Base-by-base conservation (phyloP, 2,888 invertebrate genomes). In the Nesidiocoris tenuis region DNA sequence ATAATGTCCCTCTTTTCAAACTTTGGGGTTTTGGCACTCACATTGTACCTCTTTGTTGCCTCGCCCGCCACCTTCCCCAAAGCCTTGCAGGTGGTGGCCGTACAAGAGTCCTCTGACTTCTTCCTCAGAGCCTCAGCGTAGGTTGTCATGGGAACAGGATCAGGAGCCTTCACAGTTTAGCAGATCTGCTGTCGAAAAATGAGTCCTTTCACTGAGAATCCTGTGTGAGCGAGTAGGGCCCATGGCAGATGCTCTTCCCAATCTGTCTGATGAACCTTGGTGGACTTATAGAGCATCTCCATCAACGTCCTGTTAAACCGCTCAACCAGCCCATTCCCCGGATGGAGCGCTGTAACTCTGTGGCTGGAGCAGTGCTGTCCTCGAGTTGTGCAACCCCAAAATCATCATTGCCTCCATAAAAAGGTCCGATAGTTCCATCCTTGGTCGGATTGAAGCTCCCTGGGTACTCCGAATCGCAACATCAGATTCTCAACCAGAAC, bases 401-500 rank as follows among this genome's bases (percentile, higher is more conserved):
- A 79, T 23, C 12, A 76, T 56, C 24, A 79, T 75, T 54, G 80
- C 23, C 19, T 81, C 80, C 71, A 63, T 75, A 67, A 81, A 80
- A 2, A 82, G 16, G 1, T 77, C 70, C 12, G 79, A 81, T n/a
- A 82, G 70, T 81, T 81, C 21, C 79, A 59, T n/a, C 81, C 82
- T 78, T 82, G 80, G 66, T 82, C 81, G 0, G 81, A 79, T 71
- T 80, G 79, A 1, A 81, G 64, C 16, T 79, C 78, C 19, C 59
- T 3, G 1, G 80, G 79, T 0, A 78, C 61, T 12, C 81, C 80
- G 25, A 78, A 80, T 21, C 79, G 68, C 39, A 78, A 76, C 19
- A 81, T 63, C 1, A 80, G 56, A 21, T 81, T 55, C 12, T 77
- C 76, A 7, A 81, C 79, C 17, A 81, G 71, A 7, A 83, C 82